Base-by-base conservation (phyloP, 2,113 vertebrate species). In the Centrocercus urophasianus region DNA sequence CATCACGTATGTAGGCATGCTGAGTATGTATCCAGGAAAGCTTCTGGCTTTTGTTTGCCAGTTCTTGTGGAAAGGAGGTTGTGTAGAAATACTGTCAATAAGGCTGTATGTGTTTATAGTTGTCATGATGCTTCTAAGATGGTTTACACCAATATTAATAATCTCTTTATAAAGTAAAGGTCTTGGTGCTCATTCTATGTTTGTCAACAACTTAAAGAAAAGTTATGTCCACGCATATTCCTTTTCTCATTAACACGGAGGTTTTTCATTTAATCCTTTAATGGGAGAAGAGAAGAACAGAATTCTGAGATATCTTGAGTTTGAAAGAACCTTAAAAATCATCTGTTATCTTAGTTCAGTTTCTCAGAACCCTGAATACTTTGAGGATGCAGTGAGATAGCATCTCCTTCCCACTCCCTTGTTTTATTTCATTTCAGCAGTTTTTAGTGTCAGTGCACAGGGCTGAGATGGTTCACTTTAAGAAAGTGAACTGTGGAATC, bases 101-200 rank as follows among this genome's bases (percentile, higher is more conserved):
- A 40, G 10, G 20, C 21, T 43, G 20, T 82, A 7, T 1, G 0
- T 40, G 4, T 73, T 0, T 79, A 6, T 18, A 74, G 34, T 52
- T 83, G 48, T 50, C 36, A 43, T 69, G 59, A 57, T 6, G 6
- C 32, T 86, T 71, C 6, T 34, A 40, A 75, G 30, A 28, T 78
- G 43, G 28, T 15, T 32, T 91, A 16, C 18, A 20, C 69, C 83
- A 25, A 40, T 83, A 43, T 25, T 70, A 80, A 73, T 83, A 3
- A 4, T 6, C 61, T 8, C 19, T 83, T 83, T 65, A 36, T 56
- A 42, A 80, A 56, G 1, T 60, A 12, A 5, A 56, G 16, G 4
- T 18, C 88, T 71, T 63, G 43, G 40, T 80, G 7, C 22, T 52
- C 66, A 24, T 56, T 54, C 18, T 80, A 1, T 32, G 16, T 89